Evolutionary conservation across 1,140 invertebrate species (phyloP), one percentile per base, ranked within the genome.

Genomic region (Drosophila busckii): DNA sequence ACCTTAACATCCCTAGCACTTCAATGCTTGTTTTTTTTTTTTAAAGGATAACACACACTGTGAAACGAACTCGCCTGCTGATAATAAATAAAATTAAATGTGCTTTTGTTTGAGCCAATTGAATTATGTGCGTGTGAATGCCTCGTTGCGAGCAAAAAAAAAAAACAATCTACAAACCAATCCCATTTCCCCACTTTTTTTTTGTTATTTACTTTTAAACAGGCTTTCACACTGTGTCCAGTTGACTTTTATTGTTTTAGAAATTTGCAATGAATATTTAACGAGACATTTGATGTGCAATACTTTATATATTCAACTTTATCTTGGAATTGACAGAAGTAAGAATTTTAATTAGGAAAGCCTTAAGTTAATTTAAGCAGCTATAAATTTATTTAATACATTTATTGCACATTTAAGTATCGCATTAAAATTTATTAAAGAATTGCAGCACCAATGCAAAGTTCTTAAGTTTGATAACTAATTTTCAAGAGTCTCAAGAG

Each of bases 71-170:
- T 23, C 45, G 41, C 37, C 48, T 17, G 58, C 37, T 48, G 59
- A 56, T 55, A 83, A 83, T 83, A 82, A 82, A 82, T 82, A 76
- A 82, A 83, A 76, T 82, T 68, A 68, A 83, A 82, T 82, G 76
- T 66, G 76, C 70, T 82, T 82, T 82, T 83, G 76, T 82, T 75
- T 78, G 61, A 63, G 59, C 65, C 76, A 70, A 82, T 82, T 82
- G 76, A 82, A 83, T 82, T 82, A 82, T 82, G 75, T 82, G 69
- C 75, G 75, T 82, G 75, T 83, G 75, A 80, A 80, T 82, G 56
- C 49, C 61, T 56, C 49, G 40, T 50, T 70, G 58, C 50, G 25
- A 31, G 28, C 28, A 19, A 4, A 16, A 19, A 20, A 9, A 20
- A 7, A n/a, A 12, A 2, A 6, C 16, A 22, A 44, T 34, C 25